A percentile compares a stretch with the other conserved stretches of the same genome.
Conservation (phyloP, 2,113 vertebrate species). For the Melanocharis versteri region DNA sequence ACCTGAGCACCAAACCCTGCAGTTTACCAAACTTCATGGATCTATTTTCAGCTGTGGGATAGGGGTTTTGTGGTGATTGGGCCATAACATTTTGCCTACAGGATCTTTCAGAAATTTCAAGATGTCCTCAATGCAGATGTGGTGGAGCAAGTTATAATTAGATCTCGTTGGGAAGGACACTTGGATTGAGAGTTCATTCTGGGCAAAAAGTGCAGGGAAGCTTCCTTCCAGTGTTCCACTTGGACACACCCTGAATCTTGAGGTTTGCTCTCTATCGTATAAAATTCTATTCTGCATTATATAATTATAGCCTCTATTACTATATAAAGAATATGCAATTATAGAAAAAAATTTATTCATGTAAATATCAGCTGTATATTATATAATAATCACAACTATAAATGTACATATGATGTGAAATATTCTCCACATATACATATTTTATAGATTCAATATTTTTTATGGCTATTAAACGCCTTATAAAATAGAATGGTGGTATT, state of each 20-base stretch:
- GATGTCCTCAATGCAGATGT: neutral
- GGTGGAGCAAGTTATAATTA: neutral
- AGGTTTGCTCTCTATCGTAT: neutral
- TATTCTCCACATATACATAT: accelerated
- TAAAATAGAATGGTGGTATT: neutral
- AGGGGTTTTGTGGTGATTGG: neutral
- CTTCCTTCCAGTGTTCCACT: neutral
- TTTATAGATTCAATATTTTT: neutral
- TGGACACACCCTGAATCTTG: neutral
- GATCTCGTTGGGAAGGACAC: neutral
- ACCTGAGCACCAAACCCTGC: neutral
- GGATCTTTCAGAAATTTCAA: neutral
- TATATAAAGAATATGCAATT: neutral
- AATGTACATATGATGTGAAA: neutral
- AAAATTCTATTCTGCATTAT: neutral
- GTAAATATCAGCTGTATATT: neutral
- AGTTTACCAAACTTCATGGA: accelerated
- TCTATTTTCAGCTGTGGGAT: neutral
- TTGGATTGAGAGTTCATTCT: neutral
- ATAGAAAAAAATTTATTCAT: neutral
- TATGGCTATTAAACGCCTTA: neutral
- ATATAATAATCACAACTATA: neutral
- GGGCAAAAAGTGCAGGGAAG: neutral
- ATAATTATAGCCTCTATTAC: neutral
- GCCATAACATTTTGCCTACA: neutral